Conservation (phyloP, 2,888 invertebrate genomes). For the Eledone cirrhosa region DNA sequence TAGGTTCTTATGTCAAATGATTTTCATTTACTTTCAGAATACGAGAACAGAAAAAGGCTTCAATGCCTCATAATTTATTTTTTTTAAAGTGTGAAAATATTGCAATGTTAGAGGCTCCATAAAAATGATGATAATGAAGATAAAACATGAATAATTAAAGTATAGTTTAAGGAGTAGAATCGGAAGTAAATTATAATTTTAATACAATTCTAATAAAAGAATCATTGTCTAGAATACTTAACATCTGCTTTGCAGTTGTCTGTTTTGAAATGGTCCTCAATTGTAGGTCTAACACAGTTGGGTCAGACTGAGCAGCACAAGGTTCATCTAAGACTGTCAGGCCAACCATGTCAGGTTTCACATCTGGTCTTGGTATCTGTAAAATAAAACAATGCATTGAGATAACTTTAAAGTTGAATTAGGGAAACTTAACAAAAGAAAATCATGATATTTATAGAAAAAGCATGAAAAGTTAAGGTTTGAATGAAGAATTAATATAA, state of each 20-base stretch:
- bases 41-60: too few relatives aligned
- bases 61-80: too few relatives aligned
- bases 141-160: too few relatives aligned
- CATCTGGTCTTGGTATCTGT: slow-evolving; percentile 78
- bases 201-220: too few relatives aligned
- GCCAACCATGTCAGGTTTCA: slow-evolving; percentile 74
- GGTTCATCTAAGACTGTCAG: slow-evolving; percentile 92
- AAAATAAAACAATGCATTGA: not conserved
- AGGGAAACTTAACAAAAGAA: not conserved
- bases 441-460: not conserved
- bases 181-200: too few relatives aligned
- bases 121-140: too few relatives aligned
- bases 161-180: too few relatives aligned
- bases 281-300: slow-evolving; percentile 80
- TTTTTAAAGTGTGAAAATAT: too few relatives aligned
- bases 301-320: slow-evolving; percentile 87
- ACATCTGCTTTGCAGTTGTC: slow-evolving; percentile 73
- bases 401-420: not conserved
- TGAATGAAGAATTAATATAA: not conserved
- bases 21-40: too few relatives aligned
- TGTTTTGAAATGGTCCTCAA: slow-evolving; percentile 79
- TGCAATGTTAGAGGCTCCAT: too few relatives aligned
- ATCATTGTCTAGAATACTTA: too few relatives aligned
- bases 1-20: too few relatives aligned
- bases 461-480: not conserved